Percentiles rank a stretch among this genome's conserved stretches.
These are phyloP conservation scores for Thecophora atra DNA, from an alignment of 2,888 invertebrate species.

Conservation along the genomic window DNA sequence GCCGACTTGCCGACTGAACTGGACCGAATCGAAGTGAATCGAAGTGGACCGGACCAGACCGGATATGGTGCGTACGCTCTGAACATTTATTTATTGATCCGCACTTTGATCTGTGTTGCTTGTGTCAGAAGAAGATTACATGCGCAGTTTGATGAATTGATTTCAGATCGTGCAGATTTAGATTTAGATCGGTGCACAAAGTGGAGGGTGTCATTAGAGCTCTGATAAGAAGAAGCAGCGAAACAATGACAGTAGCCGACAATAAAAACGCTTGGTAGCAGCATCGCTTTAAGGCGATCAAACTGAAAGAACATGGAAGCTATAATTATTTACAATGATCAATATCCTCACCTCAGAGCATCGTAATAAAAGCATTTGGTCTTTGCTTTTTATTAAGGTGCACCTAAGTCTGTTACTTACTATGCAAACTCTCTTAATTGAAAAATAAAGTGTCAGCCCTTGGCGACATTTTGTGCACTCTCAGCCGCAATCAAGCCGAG, in stretches of 20 bases:
- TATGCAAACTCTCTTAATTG: conserved; percentile 27
- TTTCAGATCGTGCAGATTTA: conserved; percentile 33
- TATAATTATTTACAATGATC: not conserved
- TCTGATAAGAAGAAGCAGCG: not conserved
- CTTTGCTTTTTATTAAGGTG: too few species aligned
- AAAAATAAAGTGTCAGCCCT: conserved; percentile 34
- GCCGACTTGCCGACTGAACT: not conserved
- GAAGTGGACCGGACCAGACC: conserved; percentile 11
- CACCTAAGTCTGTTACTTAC: too few species aligned
- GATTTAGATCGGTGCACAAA: conserved; percentile 18
- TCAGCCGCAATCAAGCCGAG: not conserved
- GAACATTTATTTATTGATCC: conserved; percentile 35
- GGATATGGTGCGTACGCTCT: conserved; percentile 32
- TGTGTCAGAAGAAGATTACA: conserved; percentile 12
- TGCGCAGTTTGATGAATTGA: conserved; percentile 34
- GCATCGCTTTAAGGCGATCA: not conserved
- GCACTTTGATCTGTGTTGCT: conserved; percentile 29
- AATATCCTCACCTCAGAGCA: conserved; percentile 2
- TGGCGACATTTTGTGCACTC: conserved; percentile 26
- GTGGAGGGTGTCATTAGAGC: conserved; percentile 33
- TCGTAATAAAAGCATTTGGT: not conserved
- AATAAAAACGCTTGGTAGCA: too few species aligned
- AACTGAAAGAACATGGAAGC: not conserved
- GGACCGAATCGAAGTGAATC: not conserved
- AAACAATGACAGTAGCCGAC: conserved; percentile 18